A percentile compares a stretch with the other conserved stretches of the same genome.
phyloP scores from a whole-genome alignment of 2,888 invertebrate genomes.

The Dicyrtoma fusca region DNA sequence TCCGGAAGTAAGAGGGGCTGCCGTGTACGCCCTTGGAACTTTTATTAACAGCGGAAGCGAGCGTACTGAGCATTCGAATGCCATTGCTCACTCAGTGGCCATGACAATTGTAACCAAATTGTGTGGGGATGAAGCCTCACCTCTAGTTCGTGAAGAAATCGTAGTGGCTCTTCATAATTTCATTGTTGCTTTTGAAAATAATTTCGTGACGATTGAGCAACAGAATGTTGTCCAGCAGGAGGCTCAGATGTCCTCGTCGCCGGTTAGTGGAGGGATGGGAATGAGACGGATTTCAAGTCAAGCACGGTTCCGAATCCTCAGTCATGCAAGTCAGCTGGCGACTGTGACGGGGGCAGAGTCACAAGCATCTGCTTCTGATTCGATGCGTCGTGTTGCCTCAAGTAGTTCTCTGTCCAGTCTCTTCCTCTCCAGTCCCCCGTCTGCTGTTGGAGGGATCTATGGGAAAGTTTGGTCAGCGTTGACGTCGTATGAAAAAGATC shows the following conservation, averaged over 20 bases:
- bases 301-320: constrained; percentile 61
- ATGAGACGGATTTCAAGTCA: constrained; percentile 60
- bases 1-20: constrained; percentile 91
- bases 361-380: constrained; percentile 49
- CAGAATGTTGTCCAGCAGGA: constrained; percentile 45
- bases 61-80: constrained; percentile 89
- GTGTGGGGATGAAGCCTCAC: constrained; percentile 76
- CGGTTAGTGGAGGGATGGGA: constrained; percentile 48
- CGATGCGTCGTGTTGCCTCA: constrained; percentile 69
- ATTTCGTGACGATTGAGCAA: constrained; percentile 73
- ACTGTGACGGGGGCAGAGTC: constrained; percentile 54
- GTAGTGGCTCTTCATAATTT: constrained; percentile 85
- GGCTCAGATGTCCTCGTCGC: constrained; percentile 44
- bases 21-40: constrained; percentile 92
- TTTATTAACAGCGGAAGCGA: constrained; percentile 83
- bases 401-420: constrained; percentile 71
- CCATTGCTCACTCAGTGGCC: constrained; percentile 89
- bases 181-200: constrained; percentile 82
- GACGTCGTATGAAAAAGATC: constrained; percentile 78
- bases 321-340: constrained; percentile 59
- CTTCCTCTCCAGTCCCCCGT: constrained; percentile 55
- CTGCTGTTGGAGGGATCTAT: constrained; percentile 74
- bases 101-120: constrained; percentile 80
- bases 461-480: constrained; percentile 87
- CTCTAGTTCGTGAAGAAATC: constrained; percentile 83